Base-by-base conservation (phyloP, 2,888 invertebrate species). In the Drosophila nr. fundita region DNA sequence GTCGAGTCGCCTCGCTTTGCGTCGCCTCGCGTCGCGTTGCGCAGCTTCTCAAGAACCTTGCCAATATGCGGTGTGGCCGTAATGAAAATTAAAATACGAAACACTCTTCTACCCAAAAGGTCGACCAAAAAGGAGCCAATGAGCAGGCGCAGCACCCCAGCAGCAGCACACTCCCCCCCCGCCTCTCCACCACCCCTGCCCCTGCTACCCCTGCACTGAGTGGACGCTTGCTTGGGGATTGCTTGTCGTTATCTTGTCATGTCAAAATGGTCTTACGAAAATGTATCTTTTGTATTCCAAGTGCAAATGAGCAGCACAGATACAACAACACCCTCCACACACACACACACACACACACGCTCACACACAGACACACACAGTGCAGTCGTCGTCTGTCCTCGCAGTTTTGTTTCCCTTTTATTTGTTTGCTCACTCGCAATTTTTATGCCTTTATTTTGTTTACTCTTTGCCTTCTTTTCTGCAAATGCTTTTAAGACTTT, bases 161-260 rank as follows among this genome's bases (percentile, higher is more conserved):
- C 45, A 84, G 81, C 81, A 82, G 76, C 70, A 66, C 15, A 27
- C 18, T 18, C 4, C 36, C 36, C 18, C 32, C 5, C 6, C 24
- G 32, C 3, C 7, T 1, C 13, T 11, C 11, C 11, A n/a, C n/a
- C n/a, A 5, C 40, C n/a, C 8, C 45, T 24, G 4, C 11, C 32
- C 15, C 45, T 24, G 45, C 45, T 24, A 45, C 24, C 45, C 45
- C 24, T 45, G 45, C 24, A 15, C 45, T 45, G 45, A 58, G 27
- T 68, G 78, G 78, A 73, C 72, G 83, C 69, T 70, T 69, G 80
- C 67, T 78, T 76, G 83, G 45, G 55, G 89, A 82, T 86, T 83
- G 85, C 82, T 90, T 91, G 89, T 91, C 91, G 91, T 91, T 91
- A 91, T 91, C 91, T 91, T 91, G 90, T 91, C 91, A 89, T 90